Base-by-base conservation (phyloP, 2,797 vertebrate species). In the Chromobotia macracanthus region DNA sequence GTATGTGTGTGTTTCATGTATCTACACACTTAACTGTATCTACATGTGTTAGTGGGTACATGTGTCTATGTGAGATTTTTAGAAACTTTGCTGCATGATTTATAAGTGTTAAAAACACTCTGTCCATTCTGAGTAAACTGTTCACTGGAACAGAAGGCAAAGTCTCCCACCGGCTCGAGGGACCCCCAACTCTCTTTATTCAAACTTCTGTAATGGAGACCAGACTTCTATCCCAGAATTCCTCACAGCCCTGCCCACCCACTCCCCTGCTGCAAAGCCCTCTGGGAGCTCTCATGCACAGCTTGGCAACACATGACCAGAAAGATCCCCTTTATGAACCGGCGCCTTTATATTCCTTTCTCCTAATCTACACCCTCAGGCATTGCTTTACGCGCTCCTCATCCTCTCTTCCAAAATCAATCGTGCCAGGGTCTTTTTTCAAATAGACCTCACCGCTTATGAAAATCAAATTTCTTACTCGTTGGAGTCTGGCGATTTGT, bases 241-340 rank as follows among this genome's bases (percentile, higher is more conserved):
- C 89, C 84, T 82, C 87, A 81, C 82, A 82, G 12, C 86, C 84
- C 86, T 86, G 56, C 66, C 84, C 69, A 72, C 72, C 69, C 64
- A 66, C 67, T 51, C 64, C 66, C 21, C 8, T 84, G 88, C 89
- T 86, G 87, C 86, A 85, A 64, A 72, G 85, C 56, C 84, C 86
- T 90, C 88, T 86, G 90, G 90, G 90, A 91, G 87, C 80, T 81
- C 87, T 87, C 86, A 81, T 74, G 86, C 85, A 84, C 87, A 92
- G 86, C 87, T 91, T 92, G 89, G 88, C 84, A 90, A 85, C 92
- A 93, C 88, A 91, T 91, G 92, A 90, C 78, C 28, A 85, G 75
- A 64, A 77, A 80, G 55, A 67, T 65, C 65, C 73, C 68, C 74
- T 63, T 82, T 46, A 82, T 84, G 85, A 86, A 88, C 65, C 55